A percentile compares a stretch with the other conserved stretches of the same genome.
Evolutionary conservation across 2,797 vertebrate genomes (phyloP).

Genomic region (Hirundo rustica): DNA sequence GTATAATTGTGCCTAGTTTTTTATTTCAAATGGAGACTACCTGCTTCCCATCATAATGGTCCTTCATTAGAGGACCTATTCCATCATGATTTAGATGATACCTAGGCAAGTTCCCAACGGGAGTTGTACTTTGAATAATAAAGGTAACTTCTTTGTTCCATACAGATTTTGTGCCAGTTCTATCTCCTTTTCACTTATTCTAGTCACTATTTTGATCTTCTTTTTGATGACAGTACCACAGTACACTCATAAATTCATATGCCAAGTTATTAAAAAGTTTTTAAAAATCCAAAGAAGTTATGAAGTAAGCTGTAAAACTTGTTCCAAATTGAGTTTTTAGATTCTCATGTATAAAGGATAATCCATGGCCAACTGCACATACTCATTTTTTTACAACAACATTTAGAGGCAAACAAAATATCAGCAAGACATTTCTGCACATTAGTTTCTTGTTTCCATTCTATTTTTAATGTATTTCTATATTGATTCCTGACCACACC

Average conservation of each 20-base stretch:
- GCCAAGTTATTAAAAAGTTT: conserved; percentile 23
- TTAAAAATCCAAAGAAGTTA: neutral
- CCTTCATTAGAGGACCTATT: conserved; percentile 34
- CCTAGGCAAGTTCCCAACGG: conserved; percentile 1
- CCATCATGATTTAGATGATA: conserved; percentile 2
- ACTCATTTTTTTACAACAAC: neutral
- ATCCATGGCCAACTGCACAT: neutral
- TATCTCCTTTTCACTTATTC: conserved; percentile 46
- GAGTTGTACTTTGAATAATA: conserved; percentile 41
- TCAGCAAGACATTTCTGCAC: neutral
- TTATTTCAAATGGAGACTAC: conserved; percentile 38
- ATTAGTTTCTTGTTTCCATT: neutral
- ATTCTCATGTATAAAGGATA: neutral
- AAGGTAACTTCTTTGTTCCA: conserved; percentile 40
- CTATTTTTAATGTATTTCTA: neutral
- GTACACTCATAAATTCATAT: conserved; percentile 24
- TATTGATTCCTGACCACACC: neutral
- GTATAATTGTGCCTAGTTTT: conserved; percentile 19
- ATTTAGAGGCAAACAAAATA: neutral
- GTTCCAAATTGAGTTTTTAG: neutral
- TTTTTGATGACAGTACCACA: conserved; percentile 31
- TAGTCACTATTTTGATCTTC: conserved; percentile 45
- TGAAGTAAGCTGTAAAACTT: neutral
- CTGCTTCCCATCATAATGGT: conserved; percentile 38
- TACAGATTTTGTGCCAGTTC: conserved; percentile 24